phyloP scores from a whole-genome alignment of 2,888 invertebrate genomes.

The Agrenia bidenticulata region DNA sequence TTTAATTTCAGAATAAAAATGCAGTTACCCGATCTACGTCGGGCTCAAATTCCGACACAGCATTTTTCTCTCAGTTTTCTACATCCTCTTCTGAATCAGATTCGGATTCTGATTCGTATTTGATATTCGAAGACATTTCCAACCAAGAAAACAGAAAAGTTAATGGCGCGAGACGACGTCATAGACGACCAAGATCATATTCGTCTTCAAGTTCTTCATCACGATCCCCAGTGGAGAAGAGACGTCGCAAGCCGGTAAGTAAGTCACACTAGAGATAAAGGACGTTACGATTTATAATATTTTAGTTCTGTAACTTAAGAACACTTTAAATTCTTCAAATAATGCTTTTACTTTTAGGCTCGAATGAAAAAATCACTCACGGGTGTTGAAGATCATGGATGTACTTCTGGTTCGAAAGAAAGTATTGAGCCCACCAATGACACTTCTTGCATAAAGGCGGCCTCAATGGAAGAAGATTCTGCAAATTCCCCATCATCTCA shows the following conservation, averaged over 20 bases:
- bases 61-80: conserved; percentile 50
- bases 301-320: not conserved
- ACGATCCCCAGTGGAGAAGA: conserved; percentile 45
- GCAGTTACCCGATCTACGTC: conserved; percentile 42
- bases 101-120: conserved; percentile 37
- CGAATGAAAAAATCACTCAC: not conserved
- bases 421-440: not conserved
- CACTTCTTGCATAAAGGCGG: not conserved
- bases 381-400: not conserved
- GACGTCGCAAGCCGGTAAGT: conserved; percentile 42
- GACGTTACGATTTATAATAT: no score
- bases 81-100: conserved; percentile 51
- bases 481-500: conserved; percentile 44
- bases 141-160: conserved; percentile 30
- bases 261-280: conserved; percentile 6
- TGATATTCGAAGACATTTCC: conserved; percentile 43
- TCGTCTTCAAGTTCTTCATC: conserved; percentile 49
- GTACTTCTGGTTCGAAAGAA: not conserved
- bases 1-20: conserved; percentile 32
- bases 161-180: conserved; percentile 31
- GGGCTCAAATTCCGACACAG: conserved; percentile 48
- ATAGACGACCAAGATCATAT: conserved; percentile 41
- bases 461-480: conserved; percentile 31
- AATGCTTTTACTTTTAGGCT: not conserved
- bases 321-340: not conserved